Conservation (phyloP, 2,888 invertebrate species). For the Caenorhabditis sinica region DNA sequence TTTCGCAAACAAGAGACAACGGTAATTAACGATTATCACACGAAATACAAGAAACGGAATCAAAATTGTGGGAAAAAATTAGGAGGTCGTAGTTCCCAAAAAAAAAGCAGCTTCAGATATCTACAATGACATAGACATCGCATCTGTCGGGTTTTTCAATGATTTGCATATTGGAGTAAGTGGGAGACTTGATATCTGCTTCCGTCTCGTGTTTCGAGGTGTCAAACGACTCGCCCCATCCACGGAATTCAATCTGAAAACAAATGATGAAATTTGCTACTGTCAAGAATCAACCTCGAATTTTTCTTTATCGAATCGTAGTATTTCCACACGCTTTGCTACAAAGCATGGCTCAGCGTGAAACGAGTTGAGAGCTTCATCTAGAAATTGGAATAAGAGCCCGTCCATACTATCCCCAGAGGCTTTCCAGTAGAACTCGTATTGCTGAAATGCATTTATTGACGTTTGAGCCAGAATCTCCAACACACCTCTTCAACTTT, state of each 20-base stretch:
- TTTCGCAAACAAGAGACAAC: background rate
- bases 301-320: slow-evolving; percentile 60
- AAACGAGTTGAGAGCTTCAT: slow-evolving; percentile 95
- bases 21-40: slow-evolving; percentile 1
- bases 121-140: slow-evolving; percentile 97
- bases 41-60: slow-evolving; percentile 18
- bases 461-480: too few species aligned
- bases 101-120: slow-evolving; percentile 90
- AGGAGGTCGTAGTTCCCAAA: slow-evolving; percentile 87
- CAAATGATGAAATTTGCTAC: background rate
- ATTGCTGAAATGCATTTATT: slow-evolving; percentile 84
- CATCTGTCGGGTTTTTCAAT: slow-evolving; percentile 85
- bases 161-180: slow-evolving; percentile 98
- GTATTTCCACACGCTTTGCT: slow-evolving; percentile 78
- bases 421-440: slow-evolving; percentile 91
- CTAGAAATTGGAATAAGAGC: slow-evolving; percentile 93
- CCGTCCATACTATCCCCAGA: slow-evolving; percentile 92
- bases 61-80: slow-evolving; percentile 12
- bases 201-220: slow-evolving; percentile 92
- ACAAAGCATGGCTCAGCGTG: slow-evolving; percentile 86
- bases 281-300: slow-evolving; percentile 34
- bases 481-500: slow-evolving; percentile 87
- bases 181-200: slow-evolving; percentile 98
- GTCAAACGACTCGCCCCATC: slow-evolving; percentile 91
- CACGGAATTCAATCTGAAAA: slow-evolving; percentile 70